phyloP scores from a whole-genome alignment of 1,140 invertebrate genomes.

The Trichoplusia ni region DNA sequence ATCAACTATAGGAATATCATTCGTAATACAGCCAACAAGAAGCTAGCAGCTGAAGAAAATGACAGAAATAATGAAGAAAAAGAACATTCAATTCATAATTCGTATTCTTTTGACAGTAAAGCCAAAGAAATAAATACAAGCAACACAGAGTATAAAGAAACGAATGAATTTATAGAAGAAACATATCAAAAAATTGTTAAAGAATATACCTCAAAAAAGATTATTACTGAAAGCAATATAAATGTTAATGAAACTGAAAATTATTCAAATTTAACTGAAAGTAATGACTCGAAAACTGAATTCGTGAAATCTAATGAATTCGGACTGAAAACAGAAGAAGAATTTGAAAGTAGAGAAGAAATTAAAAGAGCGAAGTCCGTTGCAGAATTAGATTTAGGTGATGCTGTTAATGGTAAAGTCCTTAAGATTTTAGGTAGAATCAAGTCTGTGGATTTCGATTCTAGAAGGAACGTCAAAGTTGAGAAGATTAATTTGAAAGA shows the following conservation, averaged over 20 bases:
- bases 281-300: neutral
- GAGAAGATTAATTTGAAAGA: slow-evolving; percentile 47
- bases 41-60: neutral
- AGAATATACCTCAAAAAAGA: too few relatives aligned
- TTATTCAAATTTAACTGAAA: neutral
- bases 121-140: too few relatives aligned
- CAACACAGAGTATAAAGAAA: too few relatives aligned
- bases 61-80: neutral
- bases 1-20: neutral
- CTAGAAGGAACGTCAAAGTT: slow-evolving; percentile 37
- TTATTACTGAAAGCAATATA: too few relatives aligned
- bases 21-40: neutral
- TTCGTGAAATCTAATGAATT: too few relatives aligned
- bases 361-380: slow-evolving; percentile 50
- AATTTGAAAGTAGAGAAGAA: slow-evolving; percentile 17
- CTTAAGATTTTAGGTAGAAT: slow-evolving; percentile 56
- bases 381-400: slow-evolving; percentile 57
- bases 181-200: too few relatives aligned
- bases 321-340: too few relatives aligned
- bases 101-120: too few relatives aligned
- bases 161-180: too few relatives aligned
- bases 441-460: slow-evolving; percentile 51
- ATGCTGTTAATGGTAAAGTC: slow-evolving; percentile 57
- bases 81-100: neutral
- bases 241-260: neutral